Base-by-base conservation (phyloP, 2,113 vertebrate genomes). In the Hippocampus abdominalis region DNA sequence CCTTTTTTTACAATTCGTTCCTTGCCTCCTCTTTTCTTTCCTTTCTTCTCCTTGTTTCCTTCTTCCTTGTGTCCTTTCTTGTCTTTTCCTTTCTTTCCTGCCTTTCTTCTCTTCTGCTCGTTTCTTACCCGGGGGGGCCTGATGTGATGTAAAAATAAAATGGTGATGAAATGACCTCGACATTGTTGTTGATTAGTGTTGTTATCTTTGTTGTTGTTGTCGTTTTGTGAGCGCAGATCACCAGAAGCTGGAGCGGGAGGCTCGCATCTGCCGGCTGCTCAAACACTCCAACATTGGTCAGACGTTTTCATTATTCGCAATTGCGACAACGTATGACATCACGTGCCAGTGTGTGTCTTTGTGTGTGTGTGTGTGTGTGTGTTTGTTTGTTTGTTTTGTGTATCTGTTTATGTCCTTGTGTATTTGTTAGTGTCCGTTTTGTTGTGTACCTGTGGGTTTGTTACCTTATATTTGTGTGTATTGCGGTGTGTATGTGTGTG, bases 261-360 rank as follows among this genome's bases (percentile, higher is more conserved):
- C 96, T 1, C 89, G 96, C 1, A 98, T 98, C 87, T 98, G 96
- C 89, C 93, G 96, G 72, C 89, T 98, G 65, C 91, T 98, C 76
- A 98, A 98, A 78, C 96, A 98, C 73, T 87, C 96, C 79, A 98
- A 98, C 90, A 98, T 98, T 0, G 96, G 96, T 98, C 89, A 95
- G 95, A 53, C 57, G 56, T 20, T 8, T 8, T 36, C 32, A 36
- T 36, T 36, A 36, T 32, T 32, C 32, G 32, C 32, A 32, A 32
- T 32, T 32, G 5, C 29, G 29, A 29, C 29, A 29, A 29, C 32
- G 32, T 32, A 32, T 27, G 27, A 2, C 27, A 27, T 32, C 32
- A 32, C 32, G 5, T 32, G 32, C 32, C 32, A 32, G 32, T 32
- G 4, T 32, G 32, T 32, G 4, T 32, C 4, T 32, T 0, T 32